Evolutionary conservation across 2,888 invertebrate species (phyloP).

Genomic region (Abrostola tripartita): DNA sequence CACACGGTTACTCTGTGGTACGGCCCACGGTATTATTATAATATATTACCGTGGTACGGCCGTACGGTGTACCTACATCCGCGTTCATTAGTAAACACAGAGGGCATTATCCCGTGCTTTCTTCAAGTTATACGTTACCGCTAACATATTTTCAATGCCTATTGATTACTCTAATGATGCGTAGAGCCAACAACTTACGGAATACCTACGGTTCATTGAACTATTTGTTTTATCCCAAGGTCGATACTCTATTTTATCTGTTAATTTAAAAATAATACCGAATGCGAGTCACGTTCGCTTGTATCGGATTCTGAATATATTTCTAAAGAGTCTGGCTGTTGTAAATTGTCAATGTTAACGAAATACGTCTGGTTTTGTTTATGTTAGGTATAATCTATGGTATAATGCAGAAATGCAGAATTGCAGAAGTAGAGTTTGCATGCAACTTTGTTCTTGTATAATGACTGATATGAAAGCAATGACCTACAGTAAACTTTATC

Average conservation of each 20-base stretch:
- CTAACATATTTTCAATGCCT: constrained; percentile 33
- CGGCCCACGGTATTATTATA: too few relatives aligned
- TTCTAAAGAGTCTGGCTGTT: constrained; percentile 9
- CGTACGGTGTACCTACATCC: constrained; percentile 1
- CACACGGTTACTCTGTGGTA: too few relatives aligned
- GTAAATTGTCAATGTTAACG: constrained; percentile 10
- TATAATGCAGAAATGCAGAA: too few relatives aligned
- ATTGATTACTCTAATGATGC: constrained; percentile 59
- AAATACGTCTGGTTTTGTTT: constrained; percentile 4
- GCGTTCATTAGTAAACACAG: constrained; percentile 1
- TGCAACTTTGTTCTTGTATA: too few relatives aligned
- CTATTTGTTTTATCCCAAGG: constrained; percentile 46
- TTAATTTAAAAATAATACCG: constrained; percentile 23
- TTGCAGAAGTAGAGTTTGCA: too few relatives aligned
- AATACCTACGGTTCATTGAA: constrained; percentile 49
- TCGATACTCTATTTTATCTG: constrained; percentile 31
- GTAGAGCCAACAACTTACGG: constrained; percentile 32
- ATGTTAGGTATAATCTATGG: too few relatives aligned
- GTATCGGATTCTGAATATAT: constrained; percentile 17
- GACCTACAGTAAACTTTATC: too few relatives aligned
- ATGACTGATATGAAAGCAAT: too few relatives aligned
- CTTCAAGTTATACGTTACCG: constrained; percentile 6
- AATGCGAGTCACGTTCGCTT: constrained; percentile 43
- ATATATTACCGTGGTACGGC: too few relatives aligned
- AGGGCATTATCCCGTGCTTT: constrained; percentile 27